A percentile compares a stretch with the other conserved stretches of the same genome.
These are phyloP conservation scores for Epinephelus awoara DNA, from an alignment of 2,797 vertebrate genomes.

Conservation along the genomic window DNA sequence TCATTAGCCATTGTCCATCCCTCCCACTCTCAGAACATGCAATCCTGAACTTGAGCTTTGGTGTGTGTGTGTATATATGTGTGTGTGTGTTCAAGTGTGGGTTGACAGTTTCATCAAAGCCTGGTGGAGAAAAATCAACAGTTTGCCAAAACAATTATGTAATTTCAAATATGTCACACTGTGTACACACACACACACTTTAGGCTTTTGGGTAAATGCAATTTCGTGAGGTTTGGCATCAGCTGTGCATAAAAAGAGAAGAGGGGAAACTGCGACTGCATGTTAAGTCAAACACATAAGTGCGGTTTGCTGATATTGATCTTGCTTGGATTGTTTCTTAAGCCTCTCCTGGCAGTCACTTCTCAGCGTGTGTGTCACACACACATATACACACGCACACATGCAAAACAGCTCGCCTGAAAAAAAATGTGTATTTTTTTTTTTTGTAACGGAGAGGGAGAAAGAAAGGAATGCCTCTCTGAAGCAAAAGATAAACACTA, in stretches of 20 bases:
- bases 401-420: slow-evolving; percentile 55
- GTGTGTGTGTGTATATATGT: slow-evolving; percentile 11
- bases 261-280: slow-evolving; percentile 73
- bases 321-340: slow-evolving; percentile 82
- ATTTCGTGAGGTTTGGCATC: slow-evolving; percentile 80
- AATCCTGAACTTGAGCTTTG: slow-evolving; percentile 42
- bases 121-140: slow-evolving; percentile 59
- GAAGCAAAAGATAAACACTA: slow-evolving; percentile 84
- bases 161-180: slow-evolving; percentile 75
- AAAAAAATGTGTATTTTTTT: slow-evolving; percentile 54
- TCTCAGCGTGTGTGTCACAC: slow-evolving; percentile 74
- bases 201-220: slow-evolving; percentile 73
- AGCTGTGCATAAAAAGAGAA: slow-evolving; percentile 58
- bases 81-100: slow-evolving; percentile 49
- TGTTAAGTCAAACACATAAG: slow-evolving; percentile 81
- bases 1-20: slow-evolving; percentile 48
- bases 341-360: slow-evolving; percentile 80
- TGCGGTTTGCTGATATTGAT: slow-evolving; percentile 83
- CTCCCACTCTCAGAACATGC: slow-evolving; percentile 23
- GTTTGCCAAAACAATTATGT: slow-evolving; percentile 81
- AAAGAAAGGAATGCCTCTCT: slow-evolving; percentile 79
- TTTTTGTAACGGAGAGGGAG: slow-evolving; percentile 65
- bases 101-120: slow-evolving; percentile 69
- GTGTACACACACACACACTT: slow-evolving; percentile 63
- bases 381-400: slow-evolving; percentile 43